Percentiles rank a stretch among this genome's conserved stretches.
Evolutionary conservation across 2,113 vertebrate species (phyloP).

Genomic region (Maccullochella peelii): DNA sequence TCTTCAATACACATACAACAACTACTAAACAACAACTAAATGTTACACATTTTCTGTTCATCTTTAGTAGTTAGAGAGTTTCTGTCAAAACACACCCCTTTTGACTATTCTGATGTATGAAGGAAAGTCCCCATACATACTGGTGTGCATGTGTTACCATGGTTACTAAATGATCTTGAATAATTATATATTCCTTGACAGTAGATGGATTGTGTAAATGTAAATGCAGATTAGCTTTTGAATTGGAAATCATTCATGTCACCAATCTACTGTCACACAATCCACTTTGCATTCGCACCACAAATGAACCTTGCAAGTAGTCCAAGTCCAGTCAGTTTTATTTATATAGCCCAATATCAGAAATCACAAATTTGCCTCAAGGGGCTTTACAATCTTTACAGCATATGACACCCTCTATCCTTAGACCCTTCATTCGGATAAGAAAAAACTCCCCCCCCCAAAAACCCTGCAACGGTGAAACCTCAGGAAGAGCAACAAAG

Average conservation of each 20-base stretch:
- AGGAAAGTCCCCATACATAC: background rate
- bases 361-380: too few species aligned
- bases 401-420: too few species aligned
- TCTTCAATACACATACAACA: background rate
- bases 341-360: too few species aligned
- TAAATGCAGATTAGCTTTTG: background rate
- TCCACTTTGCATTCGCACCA: background rate
- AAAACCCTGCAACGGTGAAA: too few species aligned
- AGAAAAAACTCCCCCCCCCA: too few species aligned
- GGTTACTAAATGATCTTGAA: background rate
- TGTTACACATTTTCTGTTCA: background rate
- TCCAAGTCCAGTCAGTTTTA: too few species aligned
- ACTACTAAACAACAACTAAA: too few species aligned
- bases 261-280: background rate
- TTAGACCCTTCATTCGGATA: too few species aligned
- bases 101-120: background rate
- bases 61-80: background rate
- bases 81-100: background rate
- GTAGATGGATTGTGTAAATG: constrained; percentile 5
- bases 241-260: constrained; percentile 16
- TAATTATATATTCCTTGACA: background rate
- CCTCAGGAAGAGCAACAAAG: too few species aligned
- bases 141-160: background rate
- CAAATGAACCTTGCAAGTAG: constrained; percentile 1
- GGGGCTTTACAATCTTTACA: too few species aligned